These are phyloP conservation scores for Silurus glanis DNA, from an alignment of 2,113 vertebrate species.

Conservation along the genomic window DNA sequence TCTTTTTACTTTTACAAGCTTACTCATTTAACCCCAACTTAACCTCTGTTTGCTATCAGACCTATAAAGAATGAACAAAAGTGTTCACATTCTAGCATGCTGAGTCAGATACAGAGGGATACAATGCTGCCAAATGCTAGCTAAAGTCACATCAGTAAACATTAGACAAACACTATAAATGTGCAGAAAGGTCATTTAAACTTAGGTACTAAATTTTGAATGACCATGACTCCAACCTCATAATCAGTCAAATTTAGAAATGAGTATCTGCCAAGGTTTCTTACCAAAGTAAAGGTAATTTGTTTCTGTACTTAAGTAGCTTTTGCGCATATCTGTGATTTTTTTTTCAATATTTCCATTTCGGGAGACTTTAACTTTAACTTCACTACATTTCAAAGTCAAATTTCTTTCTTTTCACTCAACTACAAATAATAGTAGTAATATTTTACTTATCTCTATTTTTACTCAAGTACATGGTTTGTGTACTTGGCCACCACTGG, in stretches of 20 bases:
- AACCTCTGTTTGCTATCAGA: conserved; percentile 22
- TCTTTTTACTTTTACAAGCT: conserved; percentile 21
- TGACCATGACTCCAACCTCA: background rate
- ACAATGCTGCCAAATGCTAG: background rate
- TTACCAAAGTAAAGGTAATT: background rate
- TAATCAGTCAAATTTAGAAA: background rate
- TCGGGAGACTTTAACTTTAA: too few relatives aligned
- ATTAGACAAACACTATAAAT: background rate
- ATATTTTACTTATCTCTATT: too few relatives aligned
- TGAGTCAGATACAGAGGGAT: background rate
- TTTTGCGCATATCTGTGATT: too few relatives aligned
- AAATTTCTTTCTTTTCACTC: too few relatives aligned
- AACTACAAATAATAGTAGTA: too few relatives aligned
- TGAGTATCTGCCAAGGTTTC: background rate
- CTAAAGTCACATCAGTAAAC: background rate
- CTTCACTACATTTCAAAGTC: too few relatives aligned
- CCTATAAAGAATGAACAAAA: conserved; percentile 2
- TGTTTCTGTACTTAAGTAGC: too few relatives aligned
- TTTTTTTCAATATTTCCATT: too few relatives aligned
- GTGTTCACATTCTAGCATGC: background rate
- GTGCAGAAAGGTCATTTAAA: conserved; percentile 11
- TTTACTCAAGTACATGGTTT: too few relatives aligned
- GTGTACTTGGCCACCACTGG: too few relatives aligned
- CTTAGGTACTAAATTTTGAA: background rate
- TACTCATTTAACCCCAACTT: conserved; percentile 31